These are phyloP conservation scores for Aleiodes alternator DNA, from an alignment of 2,888 invertebrate genomes.

Conservation along the genomic window DNA sequence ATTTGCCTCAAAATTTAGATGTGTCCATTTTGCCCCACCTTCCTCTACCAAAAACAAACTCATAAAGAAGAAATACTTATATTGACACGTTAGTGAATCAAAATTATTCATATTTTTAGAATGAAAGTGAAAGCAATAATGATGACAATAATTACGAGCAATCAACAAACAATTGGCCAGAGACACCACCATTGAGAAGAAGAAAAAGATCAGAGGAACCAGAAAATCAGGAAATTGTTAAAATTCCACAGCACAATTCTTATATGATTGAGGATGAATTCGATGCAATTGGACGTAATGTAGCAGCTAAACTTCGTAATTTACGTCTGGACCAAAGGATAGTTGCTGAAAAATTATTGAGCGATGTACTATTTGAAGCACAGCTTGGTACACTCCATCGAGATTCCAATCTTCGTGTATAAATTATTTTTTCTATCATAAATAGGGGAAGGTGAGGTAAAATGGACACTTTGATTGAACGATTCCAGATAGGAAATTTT, in stretches of 20 bases:
- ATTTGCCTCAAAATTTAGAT: too few relatives aligned
- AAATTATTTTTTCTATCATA: constrained; percentile 40
- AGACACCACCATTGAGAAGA: constrained; percentile 42
- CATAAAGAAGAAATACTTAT: neutral
- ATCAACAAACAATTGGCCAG: constrained; percentile 47
- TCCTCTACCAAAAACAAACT: too few relatives aligned
- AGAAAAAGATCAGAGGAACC: constrained; percentile 51
- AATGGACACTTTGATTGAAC: too few relatives aligned
- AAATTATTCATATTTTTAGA: constrained; percentile 58
- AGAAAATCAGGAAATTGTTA: constrained; percentile 65
- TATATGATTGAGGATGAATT: constrained; percentile 71
- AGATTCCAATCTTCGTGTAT: constrained; percentile 73
- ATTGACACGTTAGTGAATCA: neutral
- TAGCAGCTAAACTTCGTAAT: constrained; percentile 74
- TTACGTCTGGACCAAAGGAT: constrained; percentile 74
- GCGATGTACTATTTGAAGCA: constrained; percentile 75
- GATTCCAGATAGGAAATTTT: too few relatives aligned
- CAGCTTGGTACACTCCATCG: constrained; percentile 74
- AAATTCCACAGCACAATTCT: constrained; percentile 65
- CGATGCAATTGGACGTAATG: constrained; percentile 73
- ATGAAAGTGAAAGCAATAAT: constrained; percentile 62
- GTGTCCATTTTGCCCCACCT: too few relatives aligned
- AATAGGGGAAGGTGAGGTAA: too few relatives aligned
- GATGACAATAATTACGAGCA: constrained; percentile 63
- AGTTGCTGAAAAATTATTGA: constrained; percentile 75